These are phyloP conservation scores for Phymorhynchus buccinoides DNA, from an alignment of 1,140 invertebrate species.

Conservation along the genomic window DNA sequence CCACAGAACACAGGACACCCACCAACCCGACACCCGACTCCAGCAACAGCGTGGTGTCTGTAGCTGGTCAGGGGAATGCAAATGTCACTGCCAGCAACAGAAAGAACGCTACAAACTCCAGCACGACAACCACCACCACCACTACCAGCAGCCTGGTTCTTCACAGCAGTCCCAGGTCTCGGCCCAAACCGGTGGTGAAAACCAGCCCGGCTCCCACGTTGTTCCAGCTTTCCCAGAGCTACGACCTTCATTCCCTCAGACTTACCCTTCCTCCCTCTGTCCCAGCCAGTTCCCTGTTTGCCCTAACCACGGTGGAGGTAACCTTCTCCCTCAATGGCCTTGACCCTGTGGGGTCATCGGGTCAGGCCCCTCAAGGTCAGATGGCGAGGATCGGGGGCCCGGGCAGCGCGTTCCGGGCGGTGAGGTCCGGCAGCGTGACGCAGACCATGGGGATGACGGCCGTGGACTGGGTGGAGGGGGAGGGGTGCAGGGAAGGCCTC, in stretches of 20 bases:
- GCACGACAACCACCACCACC: background rate
- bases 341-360: background rate
- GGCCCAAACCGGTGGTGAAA: background rate
- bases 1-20: background rate
- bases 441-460: constrained; percentile 9
- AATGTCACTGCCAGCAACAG: background rate
- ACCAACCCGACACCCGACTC: too few relatives aligned
- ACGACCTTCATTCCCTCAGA: constrained; percentile 34
- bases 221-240: constrained; percentile 42
- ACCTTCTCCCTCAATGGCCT: constrained; percentile 27
- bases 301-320: constrained; percentile 11
- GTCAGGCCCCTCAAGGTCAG: constrained; percentile 47
- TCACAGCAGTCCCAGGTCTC: background rate
- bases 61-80: constrained; percentile 37
- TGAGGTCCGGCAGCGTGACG: constrained; percentile 40
- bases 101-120: background rate
- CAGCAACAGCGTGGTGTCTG: constrained; percentile 10
- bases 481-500: background rate
- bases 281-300: background rate
- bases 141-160: background rate
- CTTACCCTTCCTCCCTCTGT: background rate
- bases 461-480: background rate
- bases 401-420: constrained; percentile 58
- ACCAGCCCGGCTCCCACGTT: background rate
- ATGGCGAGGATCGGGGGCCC: constrained; percentile 54